Percentiles rank a stretch among this genome's conserved stretches.
phyloP scores from a whole-genome alignment of 2,113 vertebrate genomes.

The Bos javanicus region DNA sequence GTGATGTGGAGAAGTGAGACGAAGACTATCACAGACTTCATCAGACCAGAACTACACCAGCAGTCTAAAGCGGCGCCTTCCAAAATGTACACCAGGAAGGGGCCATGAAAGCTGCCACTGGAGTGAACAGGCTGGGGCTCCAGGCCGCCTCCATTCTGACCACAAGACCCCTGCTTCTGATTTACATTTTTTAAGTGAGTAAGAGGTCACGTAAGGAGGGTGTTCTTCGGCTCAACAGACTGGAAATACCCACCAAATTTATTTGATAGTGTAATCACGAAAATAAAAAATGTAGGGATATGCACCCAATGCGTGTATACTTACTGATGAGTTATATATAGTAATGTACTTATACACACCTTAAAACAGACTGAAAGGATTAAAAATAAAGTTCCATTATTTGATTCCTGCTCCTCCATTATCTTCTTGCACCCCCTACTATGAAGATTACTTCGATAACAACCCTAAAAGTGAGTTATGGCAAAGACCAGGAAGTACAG shows the following conservation, averaged over 20 bases:
- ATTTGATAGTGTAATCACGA: neutral
- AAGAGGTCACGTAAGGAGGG: neutral
- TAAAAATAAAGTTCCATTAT: neutral
- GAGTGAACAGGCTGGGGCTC: neutral
- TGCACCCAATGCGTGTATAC: neutral
- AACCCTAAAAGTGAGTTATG: neutral
- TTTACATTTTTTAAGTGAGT: neutral
- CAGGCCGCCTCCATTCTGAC: neutral
- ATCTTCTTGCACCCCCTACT: neutral
- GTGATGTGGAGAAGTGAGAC: neutral
- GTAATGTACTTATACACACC: neutral
- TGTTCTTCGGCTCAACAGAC: neutral
- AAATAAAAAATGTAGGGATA: neutral
- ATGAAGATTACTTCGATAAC: neutral
- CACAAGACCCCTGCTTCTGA: neutral
- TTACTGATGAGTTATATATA: neutral
- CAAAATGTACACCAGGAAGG: neutral
- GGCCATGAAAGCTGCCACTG: neutral
- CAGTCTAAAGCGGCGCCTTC: neutral
- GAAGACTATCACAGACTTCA: neutral
- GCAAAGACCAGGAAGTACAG: neutral
- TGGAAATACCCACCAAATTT: neutral
- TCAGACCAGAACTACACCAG: neutral
- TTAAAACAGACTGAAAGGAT: neutral
- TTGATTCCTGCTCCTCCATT: neutral